A percentile compares a stretch with the other conserved stretches of the same genome.
phyloP scores from a whole-genome alignment of 2,888 invertebrate genomes.

The Drosophila algonquin region DNA sequence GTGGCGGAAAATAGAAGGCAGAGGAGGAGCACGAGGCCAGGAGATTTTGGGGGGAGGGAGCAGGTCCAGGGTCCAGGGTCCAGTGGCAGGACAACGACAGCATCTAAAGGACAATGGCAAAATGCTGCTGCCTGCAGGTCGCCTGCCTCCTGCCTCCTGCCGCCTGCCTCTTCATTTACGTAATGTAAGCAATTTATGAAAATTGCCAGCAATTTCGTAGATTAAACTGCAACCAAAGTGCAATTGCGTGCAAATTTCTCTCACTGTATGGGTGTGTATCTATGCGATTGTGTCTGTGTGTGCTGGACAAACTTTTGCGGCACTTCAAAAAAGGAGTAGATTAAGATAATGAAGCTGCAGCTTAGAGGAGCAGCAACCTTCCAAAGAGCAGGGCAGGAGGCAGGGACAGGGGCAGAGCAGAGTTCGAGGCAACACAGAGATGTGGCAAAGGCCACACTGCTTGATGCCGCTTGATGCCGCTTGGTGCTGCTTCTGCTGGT shows the following conservation, averaged over 20 bases:
- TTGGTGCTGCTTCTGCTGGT: not conserved
- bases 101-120: slow-evolving; percentile 60
- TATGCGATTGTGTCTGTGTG: slow-evolving; percentile 11
- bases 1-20: not conserved
- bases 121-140: slow-evolving; percentile 29
- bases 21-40: not conserved
- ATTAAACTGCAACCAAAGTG: slow-evolving; percentile 78
- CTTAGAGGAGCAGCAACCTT: slow-evolving; percentile 56
- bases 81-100: slow-evolving; percentile 9
- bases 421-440: not conserved
- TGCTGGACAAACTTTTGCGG: slow-evolving; percentile 46
- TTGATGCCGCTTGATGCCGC: slow-evolving; percentile 7
- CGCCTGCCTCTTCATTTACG: slow-evolving; percentile 72
- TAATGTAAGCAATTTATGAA: slow-evolving; percentile 77
- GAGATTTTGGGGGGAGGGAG: not conserved
- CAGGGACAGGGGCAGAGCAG: not conserved
- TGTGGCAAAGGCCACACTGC: slow-evolving; percentile 1
- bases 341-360: slow-evolving; percentile 77
- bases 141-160: slow-evolving; percentile 21
- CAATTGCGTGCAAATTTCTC: slow-evolving; percentile 75
- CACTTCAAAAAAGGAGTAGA: slow-evolving; percentile 64
- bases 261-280: slow-evolving; percentile 39
- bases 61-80: not conserved
- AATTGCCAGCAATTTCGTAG: slow-evolving; percentile 76
- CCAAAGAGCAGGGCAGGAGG: no score